Evolutionary conservation across 2,797 vertebrate species (phyloP).

Genomic region (Brachymystax lenok): DNA sequence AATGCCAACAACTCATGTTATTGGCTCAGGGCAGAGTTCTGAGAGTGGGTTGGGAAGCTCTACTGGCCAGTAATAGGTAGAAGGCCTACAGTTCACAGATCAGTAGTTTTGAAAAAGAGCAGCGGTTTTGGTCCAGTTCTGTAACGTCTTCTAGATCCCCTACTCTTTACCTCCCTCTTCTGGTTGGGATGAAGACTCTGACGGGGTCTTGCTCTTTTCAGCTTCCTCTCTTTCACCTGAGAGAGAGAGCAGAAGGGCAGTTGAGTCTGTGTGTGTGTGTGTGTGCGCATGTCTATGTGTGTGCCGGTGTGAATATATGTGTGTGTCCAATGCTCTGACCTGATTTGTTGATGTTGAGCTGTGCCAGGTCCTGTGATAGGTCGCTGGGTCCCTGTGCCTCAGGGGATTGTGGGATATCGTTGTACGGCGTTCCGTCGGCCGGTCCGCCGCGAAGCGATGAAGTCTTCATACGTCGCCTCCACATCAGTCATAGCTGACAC

Average conservation of each 20-base stretch:
- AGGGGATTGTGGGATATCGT: conserved; percentile 85
- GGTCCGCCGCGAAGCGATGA: conserved; percentile 92
- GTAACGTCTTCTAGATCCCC: conserved; percentile 42
- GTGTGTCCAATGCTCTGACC: conserved; percentile 70
- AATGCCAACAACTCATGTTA: conserved; percentile 25
- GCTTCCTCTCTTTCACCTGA: conserved; percentile 44
- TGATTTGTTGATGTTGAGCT: conserved; percentile 89
- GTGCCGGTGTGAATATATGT: too few species aligned
- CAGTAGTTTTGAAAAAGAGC: conserved; percentile 11
- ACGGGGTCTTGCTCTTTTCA: conserved; percentile 38
- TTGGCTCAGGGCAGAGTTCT: background rate
- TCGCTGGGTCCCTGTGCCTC: conserved; percentile 81
- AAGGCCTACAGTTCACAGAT: conserved; percentile 15
- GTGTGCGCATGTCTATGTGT: too few species aligned
- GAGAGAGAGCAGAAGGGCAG: background rate
- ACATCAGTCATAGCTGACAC: conserved; percentile 98
- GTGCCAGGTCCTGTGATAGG: conserved; percentile 85
- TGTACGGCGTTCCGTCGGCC: conserved; percentile 96
- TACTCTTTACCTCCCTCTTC: conserved; percentile 36
- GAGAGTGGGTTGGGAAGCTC: background rate
- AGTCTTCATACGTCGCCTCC: conserved; percentile 97
- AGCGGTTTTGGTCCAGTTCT: conserved; percentile 23
- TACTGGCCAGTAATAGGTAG: conserved; percentile 17
- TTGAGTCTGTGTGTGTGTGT: background rate
- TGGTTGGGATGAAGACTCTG: conserved; percentile 31